Percentiles rank a stretch among this genome's conserved stretches.
These are phyloP conservation scores for Diloba caeruleocephala DNA, from an alignment of 2,888 invertebrate genomes.

Conservation along the genomic window DNA sequence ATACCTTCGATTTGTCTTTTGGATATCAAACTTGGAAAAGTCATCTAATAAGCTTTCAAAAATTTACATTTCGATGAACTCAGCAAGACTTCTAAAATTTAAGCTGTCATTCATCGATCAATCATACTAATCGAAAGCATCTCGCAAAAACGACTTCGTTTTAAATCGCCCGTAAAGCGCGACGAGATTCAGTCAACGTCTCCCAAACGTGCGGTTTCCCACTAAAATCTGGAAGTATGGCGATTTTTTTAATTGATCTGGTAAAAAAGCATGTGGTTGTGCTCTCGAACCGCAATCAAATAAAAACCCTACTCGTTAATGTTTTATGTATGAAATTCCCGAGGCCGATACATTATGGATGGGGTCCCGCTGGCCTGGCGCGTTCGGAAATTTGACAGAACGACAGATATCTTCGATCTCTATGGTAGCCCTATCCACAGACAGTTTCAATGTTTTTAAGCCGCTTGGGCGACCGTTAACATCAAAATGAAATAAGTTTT, in stretches of 20 bases:
- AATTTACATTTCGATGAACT: constrained; percentile 24
- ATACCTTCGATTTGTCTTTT: constrained; percentile 58
- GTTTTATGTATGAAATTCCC: constrained; percentile 85
- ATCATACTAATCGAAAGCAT: constrained; percentile 60
- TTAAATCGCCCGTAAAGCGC: constrained; percentile 54
- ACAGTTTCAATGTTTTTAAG: constrained; percentile 72
- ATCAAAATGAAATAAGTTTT: constrained; percentile 60
- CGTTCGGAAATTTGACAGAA: constrained; percentile 83
- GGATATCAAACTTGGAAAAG: constrained; percentile 47
- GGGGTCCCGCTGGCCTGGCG: constrained; percentile 80
- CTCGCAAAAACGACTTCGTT: constrained; percentile 61
- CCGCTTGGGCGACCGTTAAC: constrained; percentile 68
- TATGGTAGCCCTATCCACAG: constrained; percentile 78
- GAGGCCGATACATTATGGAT: constrained; percentile 85
- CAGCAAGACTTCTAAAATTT: constrained; percentile 26
- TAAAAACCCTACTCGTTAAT: constrained; percentile 87
- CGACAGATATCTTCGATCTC: constrained; percentile 80
- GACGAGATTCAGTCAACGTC: constrained; percentile 64
- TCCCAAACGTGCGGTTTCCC: constrained; percentile 78
- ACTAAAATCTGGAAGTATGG: constrained; percentile 78
- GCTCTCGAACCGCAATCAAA: constrained; percentile 82
- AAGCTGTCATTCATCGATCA: constrained; percentile 60
- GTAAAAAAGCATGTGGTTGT: constrained; percentile 73
- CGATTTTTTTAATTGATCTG: constrained; percentile 77
- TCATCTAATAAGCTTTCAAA: constrained; percentile 26